These are phyloP conservation scores for Euzetes globulus DNA, from an alignment of 2,888 invertebrate genomes.

Conservation along the genomic window DNA sequence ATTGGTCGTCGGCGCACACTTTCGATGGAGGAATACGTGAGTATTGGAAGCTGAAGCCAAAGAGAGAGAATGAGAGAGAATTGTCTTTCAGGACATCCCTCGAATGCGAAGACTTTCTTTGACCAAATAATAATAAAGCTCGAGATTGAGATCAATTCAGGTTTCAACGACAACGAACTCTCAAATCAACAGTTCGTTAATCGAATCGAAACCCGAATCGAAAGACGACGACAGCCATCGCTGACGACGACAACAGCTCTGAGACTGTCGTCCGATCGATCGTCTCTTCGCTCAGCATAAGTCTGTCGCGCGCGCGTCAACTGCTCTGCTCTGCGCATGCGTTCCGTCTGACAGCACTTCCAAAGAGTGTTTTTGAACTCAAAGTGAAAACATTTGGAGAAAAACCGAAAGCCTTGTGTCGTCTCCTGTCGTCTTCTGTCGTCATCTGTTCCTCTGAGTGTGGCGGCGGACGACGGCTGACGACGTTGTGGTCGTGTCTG, in stretches of 20 bases:
- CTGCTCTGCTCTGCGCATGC: neutral
- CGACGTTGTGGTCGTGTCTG: too few species aligned
- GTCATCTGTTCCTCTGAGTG: too few species aligned
- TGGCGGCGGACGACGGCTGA: too few species aligned
- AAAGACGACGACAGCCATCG: neutral
- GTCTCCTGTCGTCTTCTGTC: too few species aligned
- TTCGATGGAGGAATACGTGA: conserved; percentile 70
- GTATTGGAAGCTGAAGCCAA: too few species aligned
- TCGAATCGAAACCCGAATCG: conserved; percentile 25
- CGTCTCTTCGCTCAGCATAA: neutral
- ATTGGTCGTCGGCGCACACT: conserved; percentile 46
- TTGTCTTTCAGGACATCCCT: conserved; percentile 29
- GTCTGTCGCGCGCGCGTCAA: neutral
- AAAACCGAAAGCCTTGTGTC: too few species aligned
- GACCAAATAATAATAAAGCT: conserved; percentile 21
- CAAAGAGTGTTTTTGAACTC: too few species aligned
- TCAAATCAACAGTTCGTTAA: neutral
- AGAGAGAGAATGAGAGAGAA: too few species aligned
- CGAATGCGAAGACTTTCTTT: conserved; percentile 34
- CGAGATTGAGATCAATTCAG: conserved; percentile 1
- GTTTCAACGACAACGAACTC: conserved; percentile 33
- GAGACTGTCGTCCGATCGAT: neutral
- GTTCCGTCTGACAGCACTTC: neutral
- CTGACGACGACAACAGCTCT: neutral
- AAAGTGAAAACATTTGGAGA: too few species aligned